Conservation (phyloP, 2,797 vertebrate species). For the Thaleichthys pacificus region DNA sequence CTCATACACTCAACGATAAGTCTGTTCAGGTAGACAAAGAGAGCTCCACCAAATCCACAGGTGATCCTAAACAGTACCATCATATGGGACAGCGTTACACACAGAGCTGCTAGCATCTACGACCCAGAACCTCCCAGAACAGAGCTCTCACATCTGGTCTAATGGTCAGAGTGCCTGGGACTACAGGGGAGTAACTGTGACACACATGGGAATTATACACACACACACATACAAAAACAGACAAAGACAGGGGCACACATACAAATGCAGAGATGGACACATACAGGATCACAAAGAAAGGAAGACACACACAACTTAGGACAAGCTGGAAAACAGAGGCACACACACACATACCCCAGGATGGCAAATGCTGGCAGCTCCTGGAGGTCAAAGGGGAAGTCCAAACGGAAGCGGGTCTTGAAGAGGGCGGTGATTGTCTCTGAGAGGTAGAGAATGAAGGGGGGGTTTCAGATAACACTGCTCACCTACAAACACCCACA, state of each 20-base stretch:
- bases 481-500: slow-evolving; percentile 6
- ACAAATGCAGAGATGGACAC: neutral
- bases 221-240: neutral
- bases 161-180: neutral
- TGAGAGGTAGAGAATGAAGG: slow-evolving; percentile 55
- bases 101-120: no score
- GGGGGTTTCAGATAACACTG: slow-evolving; percentile 13
- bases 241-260: neutral
- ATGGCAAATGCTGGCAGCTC: slow-evolving; percentile 95
- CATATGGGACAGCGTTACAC: neutral
- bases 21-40: slow-evolving; percentile 96
- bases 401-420: slow-evolving; percentile 96
- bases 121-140: no score
- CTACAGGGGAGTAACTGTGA: neutral
- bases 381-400: slow-evolving; percentile 98
- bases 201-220: neutral
- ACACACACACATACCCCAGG: slow-evolving; percentile 84
- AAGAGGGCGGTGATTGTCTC: slow-evolving; percentile 98
- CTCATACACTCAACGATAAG: slow-evolving; percentile 98
- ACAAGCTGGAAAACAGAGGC: neutral
- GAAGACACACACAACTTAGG: neutral
- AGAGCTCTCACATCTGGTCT: neutral
- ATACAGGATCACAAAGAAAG: neutral
- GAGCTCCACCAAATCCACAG: slow-evolving; percentile 92
- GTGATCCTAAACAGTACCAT: slow-evolving; percentile 78